phyloP scores from a whole-genome alignment of 2,888 invertebrate genomes.

The Drosophila mayaguana region DNA sequence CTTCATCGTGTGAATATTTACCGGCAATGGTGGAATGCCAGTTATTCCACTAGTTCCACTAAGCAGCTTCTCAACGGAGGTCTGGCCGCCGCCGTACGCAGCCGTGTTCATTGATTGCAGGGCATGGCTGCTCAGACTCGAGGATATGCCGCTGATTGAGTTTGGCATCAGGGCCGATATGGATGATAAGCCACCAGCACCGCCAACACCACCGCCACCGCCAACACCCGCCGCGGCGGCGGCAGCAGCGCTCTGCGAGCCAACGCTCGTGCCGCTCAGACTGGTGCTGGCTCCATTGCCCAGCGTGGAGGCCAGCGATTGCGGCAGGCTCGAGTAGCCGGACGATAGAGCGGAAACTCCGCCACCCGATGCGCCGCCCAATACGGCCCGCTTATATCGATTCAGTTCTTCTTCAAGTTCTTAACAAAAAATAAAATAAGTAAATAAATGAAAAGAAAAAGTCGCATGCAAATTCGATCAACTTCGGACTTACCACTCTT shows the following conservation, averaged over 20 bases:
- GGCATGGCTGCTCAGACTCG: slow-evolving; percentile 90
- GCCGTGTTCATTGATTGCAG: slow-evolving; percentile 86
- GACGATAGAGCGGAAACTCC: slow-evolving; percentile 72
- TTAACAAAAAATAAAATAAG: slow-evolving; percentile 19
- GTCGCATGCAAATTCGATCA: neutral
- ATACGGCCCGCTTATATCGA: slow-evolving; percentile 82
- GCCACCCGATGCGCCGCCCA: slow-evolving; percentile 73
- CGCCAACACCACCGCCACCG: slow-evolving; percentile 60
- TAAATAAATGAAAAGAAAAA: neutral
- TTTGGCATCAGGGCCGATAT: slow-evolving; percentile 83
- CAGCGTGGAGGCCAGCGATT: slow-evolving; percentile 78
- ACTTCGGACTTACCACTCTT: slow-evolving; percentile 76
- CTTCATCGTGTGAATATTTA: slow-evolving; percentile 85
- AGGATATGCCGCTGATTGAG: slow-evolving; percentile 86
- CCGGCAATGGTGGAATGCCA: slow-evolving; percentile 85
- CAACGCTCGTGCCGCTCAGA: slow-evolving; percentile 70
- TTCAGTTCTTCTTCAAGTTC: slow-evolving; percentile 84
- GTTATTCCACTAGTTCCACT: slow-evolving; percentile 85
- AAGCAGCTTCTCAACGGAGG: slow-evolving; percentile 86
- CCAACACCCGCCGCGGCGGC: slow-evolving; percentile 41
- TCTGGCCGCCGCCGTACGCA: slow-evolving; percentile 78
- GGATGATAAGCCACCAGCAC: slow-evolving; percentile 78
- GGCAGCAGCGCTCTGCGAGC: slow-evolving; percentile 65
- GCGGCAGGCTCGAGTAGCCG: slow-evolving; percentile 80
- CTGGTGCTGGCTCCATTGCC: slow-evolving; percentile 78